phyloP scores from a whole-genome alignment of 2,797 vertebrate genomes.

The Eupleurogrammus muticus region DNA sequence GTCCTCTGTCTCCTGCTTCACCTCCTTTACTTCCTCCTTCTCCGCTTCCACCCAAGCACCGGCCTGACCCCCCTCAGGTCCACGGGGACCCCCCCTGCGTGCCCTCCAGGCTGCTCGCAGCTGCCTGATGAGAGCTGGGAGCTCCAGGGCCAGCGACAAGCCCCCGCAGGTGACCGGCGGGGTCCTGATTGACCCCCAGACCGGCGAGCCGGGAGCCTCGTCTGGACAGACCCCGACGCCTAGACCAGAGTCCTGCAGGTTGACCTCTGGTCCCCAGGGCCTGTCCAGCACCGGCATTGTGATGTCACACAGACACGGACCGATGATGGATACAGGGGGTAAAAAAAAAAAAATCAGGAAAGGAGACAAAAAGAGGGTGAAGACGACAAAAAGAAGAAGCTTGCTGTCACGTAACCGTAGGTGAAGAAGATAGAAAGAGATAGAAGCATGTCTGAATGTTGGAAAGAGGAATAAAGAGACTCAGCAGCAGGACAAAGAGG shows the following conservation, averaged over 20 bases:
- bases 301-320: slow-evolving; percentile 3
- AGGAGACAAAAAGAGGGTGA: neutral
- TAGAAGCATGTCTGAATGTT: slow-evolving; percentile 28
- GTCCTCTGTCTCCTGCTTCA: slow-evolving; percentile 46
- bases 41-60: slow-evolving; percentile 58
- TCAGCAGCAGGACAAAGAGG: slow-evolving; percentile 2
- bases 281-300: slow-evolving; percentile 74
- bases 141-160: slow-evolving; percentile 72
- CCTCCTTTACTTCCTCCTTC: slow-evolving; percentile 57
- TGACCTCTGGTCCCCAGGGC: slow-evolving; percentile 68
- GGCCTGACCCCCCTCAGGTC: slow-evolving; percentile 42
- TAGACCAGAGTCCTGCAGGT: slow-evolving; percentile 59
- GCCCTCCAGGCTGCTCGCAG: slow-evolving; percentile 75
- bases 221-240: slow-evolving; percentile 62
- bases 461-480: slow-evolving; percentile 27
- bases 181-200: slow-evolving; percentile 71
- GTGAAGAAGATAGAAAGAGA: slow-evolving; percentile 37
- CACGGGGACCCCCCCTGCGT: slow-evolving; percentile 56
- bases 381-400: slow-evolving; percentile 20
- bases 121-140: slow-evolving; percentile 76
- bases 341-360: slow-evolving; percentile 7
- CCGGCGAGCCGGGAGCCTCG: slow-evolving; percentile 55
- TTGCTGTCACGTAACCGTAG: slow-evolving; percentile 49
- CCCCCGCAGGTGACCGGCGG: slow-evolving; percentile 71
- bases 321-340: neutral